These are phyloP conservation scores for Trinectes maculatus DNA, from an alignment of 2,113 vertebrate species.

Conservation along the genomic window DNA sequence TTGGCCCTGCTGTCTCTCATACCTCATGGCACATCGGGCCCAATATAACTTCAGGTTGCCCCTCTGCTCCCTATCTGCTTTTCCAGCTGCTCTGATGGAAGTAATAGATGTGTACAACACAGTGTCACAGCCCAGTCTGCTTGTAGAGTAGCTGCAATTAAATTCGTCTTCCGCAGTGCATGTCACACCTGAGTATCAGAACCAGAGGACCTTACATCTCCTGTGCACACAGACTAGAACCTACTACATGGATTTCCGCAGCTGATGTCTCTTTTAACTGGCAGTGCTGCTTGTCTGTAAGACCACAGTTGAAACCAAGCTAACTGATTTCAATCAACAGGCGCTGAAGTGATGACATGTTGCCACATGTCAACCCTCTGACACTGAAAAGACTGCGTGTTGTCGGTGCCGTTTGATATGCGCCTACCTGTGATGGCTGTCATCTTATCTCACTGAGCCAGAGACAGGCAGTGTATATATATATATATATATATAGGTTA, in stretches of 20 bases:
- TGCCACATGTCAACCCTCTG: constrained; percentile 30
- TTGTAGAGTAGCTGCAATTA: constrained; percentile 18
- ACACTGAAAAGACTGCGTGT: constrained; percentile 9
- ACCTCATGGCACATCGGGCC: constrained; percentile 46
- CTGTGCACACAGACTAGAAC: not conserved
- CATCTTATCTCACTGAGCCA: constrained; percentile 60
- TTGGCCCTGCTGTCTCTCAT: constrained; percentile 31
- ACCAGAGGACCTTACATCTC: not conserved
- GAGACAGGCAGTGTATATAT: constrained; percentile 30
- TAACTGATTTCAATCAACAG: constrained; percentile 11
- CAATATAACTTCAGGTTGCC: constrained; percentile 33
- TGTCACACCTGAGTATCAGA: not conserved
- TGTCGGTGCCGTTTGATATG: constrained; percentile 45
- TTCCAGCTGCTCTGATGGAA: constrained; percentile 30
- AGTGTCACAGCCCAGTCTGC: constrained; percentile 16
- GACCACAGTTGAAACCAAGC: not conserved
- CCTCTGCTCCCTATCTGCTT: constrained; percentile 34
- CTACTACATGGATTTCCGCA: too few relatives aligned
- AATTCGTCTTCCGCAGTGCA: not conserved
- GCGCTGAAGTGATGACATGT: constrained; percentile 38
- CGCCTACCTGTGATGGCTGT: constrained; percentile 32
- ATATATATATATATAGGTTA: not conserved
- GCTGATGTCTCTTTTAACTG: too few relatives aligned
- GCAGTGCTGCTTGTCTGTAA: not conserved
- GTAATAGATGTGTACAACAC: constrained; percentile 40